Base-by-base conservation (phyloP, 2,797 vertebrate genomes). In the Phalloptychus januarius region DNA sequence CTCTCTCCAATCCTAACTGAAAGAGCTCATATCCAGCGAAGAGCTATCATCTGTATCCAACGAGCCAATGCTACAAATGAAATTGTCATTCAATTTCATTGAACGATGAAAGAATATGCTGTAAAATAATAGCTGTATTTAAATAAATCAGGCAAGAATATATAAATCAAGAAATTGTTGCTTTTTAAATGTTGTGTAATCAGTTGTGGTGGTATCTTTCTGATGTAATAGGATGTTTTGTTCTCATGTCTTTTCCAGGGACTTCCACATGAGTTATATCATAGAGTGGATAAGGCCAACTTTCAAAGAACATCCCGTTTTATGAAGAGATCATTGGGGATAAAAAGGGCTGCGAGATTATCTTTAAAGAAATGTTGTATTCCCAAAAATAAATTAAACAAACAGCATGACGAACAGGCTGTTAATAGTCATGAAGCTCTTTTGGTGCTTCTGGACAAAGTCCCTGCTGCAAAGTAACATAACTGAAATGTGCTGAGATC, bases 41-140 rank as follows among this genome's bases (percentile, higher is more conserved):
- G 48, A 20, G 23, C 81, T 91, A 86, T 84, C 83, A 89, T 90
- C 89, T 83, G 90, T 94, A 92, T 94, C 92, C 92, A 94, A 84
- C 90, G 89, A 23, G 63, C 65, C 75, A 42, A 61, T 77, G 45
- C 86, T 77, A 83, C 76, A 28, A 74, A 28, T 74, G 75, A 74
- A 76, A 84, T 74, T 73, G 87, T 82, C 58, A 77, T 28, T 2
- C 18, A 36, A 23, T 15, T 38, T 52, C 31, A 50, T 10, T 52
- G 31, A 25, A 16, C 16, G 28, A 46, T 2, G 16, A 16, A 16
- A n/a, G 56, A 12, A 7, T 6, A 5, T n/a, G 5, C 13, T 63
- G 13, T 33, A 33, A 63, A 20, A 63, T 31, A 6, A 63, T 18
- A 63, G 1, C 5, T 4, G 15, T 33, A 7, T 61, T 5, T 16